Percentiles rank a stretch among this genome's conserved stretches.
These are phyloP conservation scores for Anthoscopus minutus DNA, from an alignment of 2,113 vertebrate species.

Conservation along the genomic window DNA sequence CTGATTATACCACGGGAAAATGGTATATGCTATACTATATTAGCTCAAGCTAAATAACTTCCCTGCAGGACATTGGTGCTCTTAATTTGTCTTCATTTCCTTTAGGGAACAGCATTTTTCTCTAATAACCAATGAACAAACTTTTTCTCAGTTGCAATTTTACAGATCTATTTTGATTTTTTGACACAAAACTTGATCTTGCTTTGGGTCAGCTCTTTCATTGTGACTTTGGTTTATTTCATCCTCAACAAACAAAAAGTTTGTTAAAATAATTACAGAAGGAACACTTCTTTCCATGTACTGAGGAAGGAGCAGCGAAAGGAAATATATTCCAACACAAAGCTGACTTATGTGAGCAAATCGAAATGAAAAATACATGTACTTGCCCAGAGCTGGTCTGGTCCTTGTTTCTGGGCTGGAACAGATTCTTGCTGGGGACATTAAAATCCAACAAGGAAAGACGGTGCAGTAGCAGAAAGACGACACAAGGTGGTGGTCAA, in stretches of 20 bases:
- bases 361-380: neutral
- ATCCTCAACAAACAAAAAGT: neutral
- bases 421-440: neutral
- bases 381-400: neutral
- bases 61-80: neutral
- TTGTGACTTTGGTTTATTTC: neutral
- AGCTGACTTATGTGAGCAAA: neutral
- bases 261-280: neutral
- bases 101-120: neutral
- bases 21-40: neutral
- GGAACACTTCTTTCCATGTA: neutral
- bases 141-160: neutral
- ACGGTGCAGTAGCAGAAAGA: neutral
- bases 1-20: neutral
- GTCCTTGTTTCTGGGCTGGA: neutral
- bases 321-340: neutral
- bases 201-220: constrained; percentile 17
- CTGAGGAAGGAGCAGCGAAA: neutral
- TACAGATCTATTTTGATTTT: neutral
- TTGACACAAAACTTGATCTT: neutral
- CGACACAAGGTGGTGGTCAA: neutral
- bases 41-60: neutral
- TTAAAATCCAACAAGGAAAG: neutral
- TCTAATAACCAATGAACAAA: neutral
- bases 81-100: neutral